Evolutionary conservation across 2,888 invertebrate genomes (phyloP), one percentile per base, ranked within the genome.

Genomic region (Drosophila bunnanda): DNA sequence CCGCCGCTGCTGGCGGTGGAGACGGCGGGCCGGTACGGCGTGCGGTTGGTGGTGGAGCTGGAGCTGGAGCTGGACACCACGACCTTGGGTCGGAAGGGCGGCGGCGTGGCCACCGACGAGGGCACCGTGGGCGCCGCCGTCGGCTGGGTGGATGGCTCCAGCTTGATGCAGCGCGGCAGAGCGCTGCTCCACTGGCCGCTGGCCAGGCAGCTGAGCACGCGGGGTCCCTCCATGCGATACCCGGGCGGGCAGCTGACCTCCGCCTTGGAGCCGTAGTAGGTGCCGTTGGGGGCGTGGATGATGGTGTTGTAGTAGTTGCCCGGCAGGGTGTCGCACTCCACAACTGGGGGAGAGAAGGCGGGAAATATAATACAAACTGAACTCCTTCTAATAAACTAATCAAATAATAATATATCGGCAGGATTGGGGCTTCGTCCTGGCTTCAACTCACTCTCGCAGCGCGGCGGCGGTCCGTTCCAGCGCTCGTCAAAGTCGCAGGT

Each of bases 391-490:
- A n/a, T n/a, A n/a, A n/a, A n/a, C n/a, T n/a, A n/a, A n/a, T n/a
- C n/a, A n/a, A n/a, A n/a, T n/a, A n/a, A 10, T 2, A 2, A 30
- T 30, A 30, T 30, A 8, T 10, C 9, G 10, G 10, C 8, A 2
- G 10, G 30, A 39, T n/a, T 2, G 12, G 9, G 12, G 10, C 41
- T 6, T 2, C 4, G 2, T 25, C 13, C 22, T 8, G 43, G 43
- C 3, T 0, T 13, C 1, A 13, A 92, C 93, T 93, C 90, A 96
- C 96, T 94, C 92, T 97, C 97, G 92, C 98, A 98, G 82, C 96
- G 93, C 0, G 98, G 98, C 55, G 98, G 98, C 3, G 98, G 98
- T 48, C 98, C 98, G 88, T 98, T 97, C 98, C 98, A 98, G 57
- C 97, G 94, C 91, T 97, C 97, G 86, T 98, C 98, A 80, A 97